These are phyloP conservation scores for Beroe ovata DNA, from an alignment of 37 sponge, comb jelly and placozoan genomes.

Conservation along the genomic window DNA sequence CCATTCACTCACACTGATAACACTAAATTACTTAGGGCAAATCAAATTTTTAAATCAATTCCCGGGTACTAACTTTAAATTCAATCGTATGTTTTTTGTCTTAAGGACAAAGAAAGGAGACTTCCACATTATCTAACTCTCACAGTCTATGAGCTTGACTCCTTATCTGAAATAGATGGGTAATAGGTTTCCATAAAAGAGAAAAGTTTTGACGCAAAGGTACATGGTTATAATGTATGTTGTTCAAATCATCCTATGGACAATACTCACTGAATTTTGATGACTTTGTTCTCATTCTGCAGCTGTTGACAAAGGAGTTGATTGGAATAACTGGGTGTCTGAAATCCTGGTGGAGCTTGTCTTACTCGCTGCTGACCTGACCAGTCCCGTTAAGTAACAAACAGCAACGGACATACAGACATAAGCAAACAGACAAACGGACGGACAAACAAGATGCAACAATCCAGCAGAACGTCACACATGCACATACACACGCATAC, in stretches of 20 bases:
- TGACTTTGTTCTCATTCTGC: slow-evolving; percentile 66
- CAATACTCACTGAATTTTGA: slow-evolving; percentile 61
- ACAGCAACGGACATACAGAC: neutral
- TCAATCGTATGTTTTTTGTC: neutral
- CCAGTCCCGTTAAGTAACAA: neutral
- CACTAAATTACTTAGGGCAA: slow-evolving; percentile 17
- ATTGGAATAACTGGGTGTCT: slow-evolving; percentile 57
- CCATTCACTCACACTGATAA: neutral
- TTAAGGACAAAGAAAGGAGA: neutral
- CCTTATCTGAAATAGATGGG: slow-evolving; percentile 27
- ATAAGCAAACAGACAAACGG: neutral
- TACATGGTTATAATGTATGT: too few species aligned
- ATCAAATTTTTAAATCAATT: slow-evolving; percentile 61
- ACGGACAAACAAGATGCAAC: neutral
- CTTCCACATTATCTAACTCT: neutral
- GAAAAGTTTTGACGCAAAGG: too few species aligned
- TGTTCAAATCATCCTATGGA: too few species aligned
- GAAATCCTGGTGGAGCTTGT: slow-evolving; percentile 63
- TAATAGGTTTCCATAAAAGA: too few species aligned
- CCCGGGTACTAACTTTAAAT: slow-evolving; percentile 10
- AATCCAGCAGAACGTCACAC: too few species aligned
- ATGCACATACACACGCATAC: too few species aligned
- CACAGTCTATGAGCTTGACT: slow-evolving; percentile 12
- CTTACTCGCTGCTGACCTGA: slow-evolving; percentile 29
- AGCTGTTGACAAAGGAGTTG: slow-evolving; percentile 58